Conservation (phyloP, 2,113 vertebrate genomes). For the Callorhinus ursinus region DNA sequence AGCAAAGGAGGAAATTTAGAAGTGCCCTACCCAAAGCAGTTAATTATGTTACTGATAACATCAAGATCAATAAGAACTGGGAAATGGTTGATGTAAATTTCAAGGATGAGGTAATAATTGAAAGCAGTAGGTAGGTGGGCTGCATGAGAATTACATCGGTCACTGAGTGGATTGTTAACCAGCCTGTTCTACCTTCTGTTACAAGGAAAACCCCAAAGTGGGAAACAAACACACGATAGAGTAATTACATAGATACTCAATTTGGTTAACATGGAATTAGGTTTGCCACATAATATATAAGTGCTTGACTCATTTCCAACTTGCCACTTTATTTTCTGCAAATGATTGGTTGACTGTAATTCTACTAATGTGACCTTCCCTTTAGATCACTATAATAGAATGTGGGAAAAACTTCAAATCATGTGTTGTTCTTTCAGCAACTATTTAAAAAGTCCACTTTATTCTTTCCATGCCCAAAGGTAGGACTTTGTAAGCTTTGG, state of each 20-base stretch:
- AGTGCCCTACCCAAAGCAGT: not conserved
- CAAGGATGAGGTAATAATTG: not conserved
- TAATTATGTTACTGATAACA: not conserved
- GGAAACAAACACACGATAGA: not conserved
- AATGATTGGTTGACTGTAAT: constrained; percentile 46
- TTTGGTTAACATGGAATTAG: not conserved
- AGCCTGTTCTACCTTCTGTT: not conserved
- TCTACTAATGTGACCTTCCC: not conserved
- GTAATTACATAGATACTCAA: not conserved
- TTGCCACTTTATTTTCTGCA: constrained; percentile 50
- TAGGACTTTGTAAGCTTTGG: constrained; percentile 58
- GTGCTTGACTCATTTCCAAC: constrained; percentile 60
- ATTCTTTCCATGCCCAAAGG: not conserved
- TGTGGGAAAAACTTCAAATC: constrained; percentile 58
- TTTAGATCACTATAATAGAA: constrained; percentile 63
- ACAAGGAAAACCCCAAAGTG: constrained; percentile 38
- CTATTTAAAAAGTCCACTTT: constrained; percentile 47
- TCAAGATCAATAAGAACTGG: not conserved
- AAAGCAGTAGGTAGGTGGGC: not conserved
- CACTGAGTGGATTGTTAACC: not conserved
- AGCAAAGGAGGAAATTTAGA: not conserved
- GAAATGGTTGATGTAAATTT: not conserved
- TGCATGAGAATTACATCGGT: not conserved
- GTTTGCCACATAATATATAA: constrained; percentile 35
- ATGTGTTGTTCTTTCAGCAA: constrained; percentile 57